phyloP scores from a whole-genome alignment of 1,140 invertebrate species.

The Euborellia annulipes region DNA sequence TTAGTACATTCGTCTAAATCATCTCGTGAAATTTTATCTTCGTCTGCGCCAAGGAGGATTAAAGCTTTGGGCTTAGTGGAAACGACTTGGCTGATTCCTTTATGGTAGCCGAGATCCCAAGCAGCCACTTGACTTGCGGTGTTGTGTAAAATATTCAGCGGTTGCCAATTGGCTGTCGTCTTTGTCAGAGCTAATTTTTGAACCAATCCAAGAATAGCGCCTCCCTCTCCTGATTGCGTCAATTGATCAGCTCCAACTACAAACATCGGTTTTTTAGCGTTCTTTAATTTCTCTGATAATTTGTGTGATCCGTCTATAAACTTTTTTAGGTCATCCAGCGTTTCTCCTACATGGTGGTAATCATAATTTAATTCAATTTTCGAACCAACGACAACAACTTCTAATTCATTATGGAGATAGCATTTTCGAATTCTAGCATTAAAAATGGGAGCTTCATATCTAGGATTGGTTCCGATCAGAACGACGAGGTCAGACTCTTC shows the following conservation, averaged over 20 bases:
- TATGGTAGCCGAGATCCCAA: slow-evolving; percentile 83
- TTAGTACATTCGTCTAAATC: slow-evolving; percentile 70
- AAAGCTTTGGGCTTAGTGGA: slow-evolving; percentile 62
- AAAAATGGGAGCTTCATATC: slow-evolving; percentile 93
- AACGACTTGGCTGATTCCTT: slow-evolving; percentile 54
- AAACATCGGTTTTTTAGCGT: slow-evolving; percentile 79
- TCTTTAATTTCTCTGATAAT: slow-evolving; percentile 52
- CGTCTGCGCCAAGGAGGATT: slow-evolving; percentile 87
- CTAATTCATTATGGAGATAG: slow-evolving; percentile 70
- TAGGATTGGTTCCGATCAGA: slow-evolving; percentile 90
- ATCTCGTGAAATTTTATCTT: slow-evolving; percentile 54
- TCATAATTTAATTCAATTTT: slow-evolving; percentile 89
- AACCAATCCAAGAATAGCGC: slow-evolving; percentile 54
- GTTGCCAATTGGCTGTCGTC: slow-evolving; percentile 44
- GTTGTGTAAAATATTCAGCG: slow-evolving; percentile 81
- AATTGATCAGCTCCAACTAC: slow-evolving; percentile 79
- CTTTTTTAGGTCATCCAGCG: slow-evolving; percentile 50
- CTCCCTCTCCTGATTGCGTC: slow-evolving; percentile 54
- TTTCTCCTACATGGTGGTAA: slow-evolving; percentile 79
- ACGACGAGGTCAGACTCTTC: slow-evolving; percentile 90
- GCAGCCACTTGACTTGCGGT: slow-evolving; percentile 90
- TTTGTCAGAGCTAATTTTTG: slow-evolving; percentile 47
- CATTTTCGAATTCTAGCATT: slow-evolving; percentile 92
- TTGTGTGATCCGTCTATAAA: slow-evolving; percentile 58
- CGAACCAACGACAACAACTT: slow-evolving; percentile 75